Conservation (phyloP, 2,888 invertebrate genomes). For the Tenthredo distinguenda region DNA sequence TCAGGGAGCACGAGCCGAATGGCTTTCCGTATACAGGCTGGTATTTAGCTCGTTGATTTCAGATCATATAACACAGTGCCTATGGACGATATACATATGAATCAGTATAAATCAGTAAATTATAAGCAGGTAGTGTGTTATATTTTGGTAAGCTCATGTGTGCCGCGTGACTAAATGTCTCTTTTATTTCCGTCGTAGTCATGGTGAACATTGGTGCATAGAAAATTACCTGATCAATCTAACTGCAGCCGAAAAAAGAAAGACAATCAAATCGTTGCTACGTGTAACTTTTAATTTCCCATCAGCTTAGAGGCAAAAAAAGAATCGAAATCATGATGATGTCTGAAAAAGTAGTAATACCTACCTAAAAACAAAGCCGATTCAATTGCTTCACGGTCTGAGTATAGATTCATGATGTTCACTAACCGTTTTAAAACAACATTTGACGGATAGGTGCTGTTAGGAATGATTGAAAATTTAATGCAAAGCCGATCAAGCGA, state of each 20-base stretch:
- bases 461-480: conserved; percentile 7
- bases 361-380: conserved; percentile 28
- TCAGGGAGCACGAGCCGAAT: conserved; percentile 19
- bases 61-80: not conserved
- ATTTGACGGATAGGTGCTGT: conserved; percentile 7
- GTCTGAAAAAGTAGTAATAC: not conserved
- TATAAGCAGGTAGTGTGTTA: not conserved
- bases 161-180: conserved; percentile 32
- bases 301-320: not conserved
- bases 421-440: conserved; percentile 1
- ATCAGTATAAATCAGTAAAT: not conserved
- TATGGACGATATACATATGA: not conserved
- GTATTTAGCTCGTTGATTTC: not conserved
- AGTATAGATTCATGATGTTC: conserved; percentile 13
- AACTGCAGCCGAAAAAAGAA: not conserved
- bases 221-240: conserved; percentile 45
- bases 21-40: not conserved
- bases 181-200: conserved; percentile 21
- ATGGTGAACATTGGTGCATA: conserved; percentile 5
- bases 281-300: conserved; percentile 35
- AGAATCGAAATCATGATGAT: not conserved
- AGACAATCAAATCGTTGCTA: conserved; percentile 19
- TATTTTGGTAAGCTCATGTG: not conserved
- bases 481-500: not conserved
- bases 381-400: conserved; percentile 4